phyloP scores from a whole-genome alignment of 2,797 vertebrate species.

The Paramormyrops hopkinsi region DNA sequence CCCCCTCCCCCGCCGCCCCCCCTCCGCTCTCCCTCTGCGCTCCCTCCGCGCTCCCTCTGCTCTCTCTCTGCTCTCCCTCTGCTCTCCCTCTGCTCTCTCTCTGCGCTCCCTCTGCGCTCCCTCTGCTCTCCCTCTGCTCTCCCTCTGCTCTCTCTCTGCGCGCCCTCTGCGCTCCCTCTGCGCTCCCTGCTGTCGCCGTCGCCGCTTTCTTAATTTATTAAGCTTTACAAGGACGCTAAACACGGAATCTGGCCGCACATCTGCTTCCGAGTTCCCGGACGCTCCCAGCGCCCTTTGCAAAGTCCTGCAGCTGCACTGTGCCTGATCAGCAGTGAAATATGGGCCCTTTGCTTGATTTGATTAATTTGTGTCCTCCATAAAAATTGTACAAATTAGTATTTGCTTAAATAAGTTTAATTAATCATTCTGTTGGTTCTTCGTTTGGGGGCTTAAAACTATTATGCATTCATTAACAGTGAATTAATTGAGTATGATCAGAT shows the following conservation, averaged over 20 bases:
- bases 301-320: not conserved
- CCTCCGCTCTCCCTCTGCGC: too few species aligned
- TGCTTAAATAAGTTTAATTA: conserved; percentile 15
- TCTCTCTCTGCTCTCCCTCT: too few species aligned
- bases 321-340: conserved; percentile 1
- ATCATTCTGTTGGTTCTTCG: not conserved
- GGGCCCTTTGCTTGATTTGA: not conserved
- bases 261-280: not conserved
- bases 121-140: not conserved
- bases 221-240: conserved; percentile 3
- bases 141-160: not conserved
- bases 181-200: not conserved
- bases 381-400: conserved; percentile 9
- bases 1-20: too few species aligned
- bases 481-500: conserved; percentile 11
- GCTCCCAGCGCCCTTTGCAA: not conserved
- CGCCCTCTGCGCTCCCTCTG: not conserved
- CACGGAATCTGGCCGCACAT: not conserved
- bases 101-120: too few species aligned
- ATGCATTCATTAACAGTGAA: not conserved
- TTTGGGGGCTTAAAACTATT: not conserved
- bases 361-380: conserved; percentile 8
- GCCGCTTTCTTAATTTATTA: not conserved
- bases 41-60: too few species aligned
- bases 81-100: not conserved